A percentile compares a stretch with the other conserved stretches of the same genome.
Conservation (phyloP, 2,888 invertebrate genomes). For the Octonoba sinensis region DNA sequence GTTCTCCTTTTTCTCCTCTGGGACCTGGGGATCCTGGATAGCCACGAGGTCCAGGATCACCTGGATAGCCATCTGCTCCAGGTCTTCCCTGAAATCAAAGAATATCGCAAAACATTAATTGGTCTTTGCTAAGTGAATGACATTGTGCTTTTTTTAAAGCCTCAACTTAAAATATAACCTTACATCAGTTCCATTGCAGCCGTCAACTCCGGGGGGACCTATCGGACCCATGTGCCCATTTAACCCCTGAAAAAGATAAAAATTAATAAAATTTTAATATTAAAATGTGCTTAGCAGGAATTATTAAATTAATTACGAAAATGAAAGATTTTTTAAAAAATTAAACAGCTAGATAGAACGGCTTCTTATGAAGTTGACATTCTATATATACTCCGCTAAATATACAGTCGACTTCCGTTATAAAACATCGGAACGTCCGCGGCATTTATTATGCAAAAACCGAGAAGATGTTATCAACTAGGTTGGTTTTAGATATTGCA, state of each 20-base stretch:
- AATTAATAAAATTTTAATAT: neutral
- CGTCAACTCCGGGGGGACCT: conserved; percentile 80
- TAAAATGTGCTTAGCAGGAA: neutral
- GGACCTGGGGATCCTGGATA: conserved; percentile 61
- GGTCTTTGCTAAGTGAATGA: neutral
- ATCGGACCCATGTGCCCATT: conserved; percentile 57
- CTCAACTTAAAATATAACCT: conserved; percentile 8
- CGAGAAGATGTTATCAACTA: no score
- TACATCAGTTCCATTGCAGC: conserved; percentile 81
- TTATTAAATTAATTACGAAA: neutral
- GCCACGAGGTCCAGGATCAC: conserved; percentile 65
- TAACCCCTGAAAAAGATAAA: conserved; percentile 42
- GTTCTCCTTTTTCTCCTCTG: conserved; percentile 70
- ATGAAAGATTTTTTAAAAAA: no score
- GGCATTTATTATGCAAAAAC: no score
- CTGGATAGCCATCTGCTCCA: conserved; percentile 79
- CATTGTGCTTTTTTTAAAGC: neutral
- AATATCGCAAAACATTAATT: neutral
- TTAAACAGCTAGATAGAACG: no score
- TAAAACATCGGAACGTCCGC: no score
- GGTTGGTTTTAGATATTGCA: no score
- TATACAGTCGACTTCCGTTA: no score
- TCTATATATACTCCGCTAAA: no score
- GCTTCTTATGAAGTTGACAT: no score
- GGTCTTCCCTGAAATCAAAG: conserved; percentile 49